phyloP scores from a whole-genome alignment of 2,113 vertebrate genomes.

The Siniperca chuatsi region DNA sequence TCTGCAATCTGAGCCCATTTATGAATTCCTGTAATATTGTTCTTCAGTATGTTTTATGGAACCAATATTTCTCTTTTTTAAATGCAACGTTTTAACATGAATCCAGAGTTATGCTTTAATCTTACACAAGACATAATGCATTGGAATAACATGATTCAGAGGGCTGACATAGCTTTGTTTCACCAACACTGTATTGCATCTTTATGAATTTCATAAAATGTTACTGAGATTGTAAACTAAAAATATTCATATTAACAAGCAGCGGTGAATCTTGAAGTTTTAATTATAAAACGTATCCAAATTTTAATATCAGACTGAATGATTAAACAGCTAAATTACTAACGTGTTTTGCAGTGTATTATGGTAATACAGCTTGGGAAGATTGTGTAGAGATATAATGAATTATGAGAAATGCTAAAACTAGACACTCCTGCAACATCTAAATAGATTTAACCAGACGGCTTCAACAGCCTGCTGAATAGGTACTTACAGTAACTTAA shows the following conservation, averaged over 20 bases:
- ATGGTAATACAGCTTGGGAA: background rate
- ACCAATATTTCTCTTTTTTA: constrained; percentile 12
- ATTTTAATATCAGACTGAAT: constrained; percentile 17
- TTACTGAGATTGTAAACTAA: constrained; percentile 8
- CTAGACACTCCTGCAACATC: background rate
- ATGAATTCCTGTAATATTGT: constrained; percentile 5
- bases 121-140: background rate
- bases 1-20: constrained; percentile 34
- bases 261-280: background rate
- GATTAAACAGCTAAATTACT: background rate
- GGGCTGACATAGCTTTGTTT: background rate
- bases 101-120: constrained; percentile 1
- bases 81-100: constrained; percentile 15
- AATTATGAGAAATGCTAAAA: constrained; percentile 9
- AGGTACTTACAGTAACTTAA: constrained; percentile 37
- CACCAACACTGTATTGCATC: background rate
- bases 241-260: constrained; percentile 4
- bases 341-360: background rate
- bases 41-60: background rate
- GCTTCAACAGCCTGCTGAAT: constrained; percentile 43
- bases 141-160: background rate
- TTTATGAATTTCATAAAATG: constrained; percentile 18
- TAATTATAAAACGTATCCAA: background rate
- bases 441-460: constrained; percentile 17
- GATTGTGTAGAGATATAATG: background rate